phyloP scores from a whole-genome alignment of 2,888 invertebrate genomes.

The Sesamia inferens region DNA sequence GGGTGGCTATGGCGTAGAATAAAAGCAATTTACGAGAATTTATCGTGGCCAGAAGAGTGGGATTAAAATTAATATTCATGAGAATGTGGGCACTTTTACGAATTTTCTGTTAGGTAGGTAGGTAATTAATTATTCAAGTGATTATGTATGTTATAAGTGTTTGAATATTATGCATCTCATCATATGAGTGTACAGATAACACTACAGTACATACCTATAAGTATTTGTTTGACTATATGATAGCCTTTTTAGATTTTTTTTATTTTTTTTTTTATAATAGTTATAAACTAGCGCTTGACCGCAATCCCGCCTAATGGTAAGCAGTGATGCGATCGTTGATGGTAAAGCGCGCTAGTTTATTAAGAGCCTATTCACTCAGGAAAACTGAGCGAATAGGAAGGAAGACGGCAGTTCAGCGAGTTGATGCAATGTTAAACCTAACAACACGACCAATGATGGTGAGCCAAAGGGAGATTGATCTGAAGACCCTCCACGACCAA shows the following conservation, averaged over 20 bases:
- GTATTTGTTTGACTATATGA: not conserved
- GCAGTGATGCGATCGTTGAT: too few relatives aligned
- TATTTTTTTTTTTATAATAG: too few relatives aligned
- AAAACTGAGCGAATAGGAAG: too few relatives aligned
- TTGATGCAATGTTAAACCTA: too few relatives aligned
- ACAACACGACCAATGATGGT: too few relatives aligned
- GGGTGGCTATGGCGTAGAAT: slow-evolving; percentile 52
- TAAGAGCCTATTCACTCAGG: too few relatives aligned
- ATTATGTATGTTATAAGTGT: not conserved
- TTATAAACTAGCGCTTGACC: too few relatives aligned
- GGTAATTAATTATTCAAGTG: slow-evolving; percentile 8
- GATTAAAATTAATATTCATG: slow-evolving; percentile 47
- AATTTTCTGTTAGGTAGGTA: slow-evolving; percentile 6
- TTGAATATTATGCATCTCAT: not conserved
- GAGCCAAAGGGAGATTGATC: too few relatives aligned
- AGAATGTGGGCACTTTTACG: slow-evolving; percentile 4
- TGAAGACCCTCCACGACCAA: too few relatives aligned
- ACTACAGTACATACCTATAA: fast-evolving
- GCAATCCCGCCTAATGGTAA: too few relatives aligned
- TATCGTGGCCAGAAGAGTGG: slow-evolving; percentile 22
- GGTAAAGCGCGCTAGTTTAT: too few relatives aligned
- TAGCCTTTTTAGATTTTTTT: not conserved
- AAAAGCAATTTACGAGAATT: slow-evolving; percentile 41
- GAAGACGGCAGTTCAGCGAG: too few relatives aligned
- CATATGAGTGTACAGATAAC: not conserved